Percentiles rank a stretch among this genome's conserved stretches.
phyloP scores from a whole-genome alignment of 1,140 invertebrate genomes.

The Diorhabda sublineata region DNA sequence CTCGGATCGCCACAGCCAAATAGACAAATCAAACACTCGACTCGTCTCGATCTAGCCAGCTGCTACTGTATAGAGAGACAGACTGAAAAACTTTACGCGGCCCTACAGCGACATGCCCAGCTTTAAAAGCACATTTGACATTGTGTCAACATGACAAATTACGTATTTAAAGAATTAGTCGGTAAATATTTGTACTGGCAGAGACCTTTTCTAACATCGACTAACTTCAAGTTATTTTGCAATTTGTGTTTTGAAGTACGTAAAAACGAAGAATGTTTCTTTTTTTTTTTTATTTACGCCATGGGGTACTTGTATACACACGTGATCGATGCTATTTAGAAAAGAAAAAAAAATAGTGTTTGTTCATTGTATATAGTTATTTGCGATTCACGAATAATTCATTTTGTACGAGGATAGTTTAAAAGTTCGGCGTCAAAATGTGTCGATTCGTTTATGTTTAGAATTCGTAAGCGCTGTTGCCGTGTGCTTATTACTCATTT shows the following conservation, averaged over 20 bases:
- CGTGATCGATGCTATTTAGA: too few relatives aligned
- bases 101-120: conserved; percentile 11
- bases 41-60: conserved; percentile 18
- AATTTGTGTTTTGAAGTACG: not conserved
- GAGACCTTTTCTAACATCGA: not conserved
- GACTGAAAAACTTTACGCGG: conserved; percentile 1
- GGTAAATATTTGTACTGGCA: conserved; percentile 16
- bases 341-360: too few relatives aligned
- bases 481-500: too few relatives aligned
- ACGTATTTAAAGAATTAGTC: conserved; percentile 21
- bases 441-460: too few relatives aligned
- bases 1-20: conserved; percentile 11
- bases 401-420: too few relatives aligned
- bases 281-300: not conserved
- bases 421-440: too few relatives aligned
- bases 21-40: conserved; percentile 33
- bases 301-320: too few relatives aligned
- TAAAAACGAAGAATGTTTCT: too few relatives aligned
- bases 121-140: conserved; percentile 25
- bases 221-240: not conserved
- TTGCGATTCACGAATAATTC: too few relatives aligned
- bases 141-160: conserved; percentile 25
- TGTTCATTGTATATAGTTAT: too few relatives aligned
- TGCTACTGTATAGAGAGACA: conserved; percentile 15
- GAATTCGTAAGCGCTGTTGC: too few relatives aligned